Evolutionary conservation across 1,140 invertebrate species (phyloP).

Genomic region (Meloidogyne chitwoodi): DNA sequence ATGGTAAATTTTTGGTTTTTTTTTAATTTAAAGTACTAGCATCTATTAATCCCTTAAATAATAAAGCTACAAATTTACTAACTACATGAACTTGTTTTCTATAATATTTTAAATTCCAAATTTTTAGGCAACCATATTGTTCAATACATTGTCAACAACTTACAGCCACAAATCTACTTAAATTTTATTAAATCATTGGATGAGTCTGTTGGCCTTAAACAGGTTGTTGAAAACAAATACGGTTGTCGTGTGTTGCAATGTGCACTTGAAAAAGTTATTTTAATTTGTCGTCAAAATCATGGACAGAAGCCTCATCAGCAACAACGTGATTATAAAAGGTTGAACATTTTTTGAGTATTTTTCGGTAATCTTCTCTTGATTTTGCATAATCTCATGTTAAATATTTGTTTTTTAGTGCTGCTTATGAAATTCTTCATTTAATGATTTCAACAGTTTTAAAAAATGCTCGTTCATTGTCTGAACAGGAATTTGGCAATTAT

Average conservation of each 20-base stretch:
- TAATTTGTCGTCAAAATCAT: constrained; percentile 3
- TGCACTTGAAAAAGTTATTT: constrained; percentile 16
- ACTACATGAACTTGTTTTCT: no score
- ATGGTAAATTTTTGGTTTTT: neutral
- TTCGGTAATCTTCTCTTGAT: neutral
- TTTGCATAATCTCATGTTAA: no score
- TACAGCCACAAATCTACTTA: neutral
- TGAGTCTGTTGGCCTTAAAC: neutral
- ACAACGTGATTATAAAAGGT: neutral
- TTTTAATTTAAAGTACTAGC: no score
- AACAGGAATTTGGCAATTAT: constrained; percentile 40
- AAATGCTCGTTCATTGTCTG: constrained; percentile 19
- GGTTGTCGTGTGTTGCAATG: constrained; percentile 37
- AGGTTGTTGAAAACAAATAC: constrained; percentile 23
- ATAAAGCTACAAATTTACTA: no score
- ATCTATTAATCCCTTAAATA: no score
- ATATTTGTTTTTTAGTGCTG: constrained; percentile 2
- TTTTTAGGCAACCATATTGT: neutral
- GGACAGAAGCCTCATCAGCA: neutral
- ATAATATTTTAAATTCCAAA: no score
- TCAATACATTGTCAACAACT: neutral
- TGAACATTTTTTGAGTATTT: neutral
- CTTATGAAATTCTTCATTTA: constrained; percentile 24
- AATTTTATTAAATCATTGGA: neutral
- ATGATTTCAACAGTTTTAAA: constrained; percentile 27